Conservation (phyloP, 2,888 invertebrate species). For the Hymenopus coronatus region DNA sequence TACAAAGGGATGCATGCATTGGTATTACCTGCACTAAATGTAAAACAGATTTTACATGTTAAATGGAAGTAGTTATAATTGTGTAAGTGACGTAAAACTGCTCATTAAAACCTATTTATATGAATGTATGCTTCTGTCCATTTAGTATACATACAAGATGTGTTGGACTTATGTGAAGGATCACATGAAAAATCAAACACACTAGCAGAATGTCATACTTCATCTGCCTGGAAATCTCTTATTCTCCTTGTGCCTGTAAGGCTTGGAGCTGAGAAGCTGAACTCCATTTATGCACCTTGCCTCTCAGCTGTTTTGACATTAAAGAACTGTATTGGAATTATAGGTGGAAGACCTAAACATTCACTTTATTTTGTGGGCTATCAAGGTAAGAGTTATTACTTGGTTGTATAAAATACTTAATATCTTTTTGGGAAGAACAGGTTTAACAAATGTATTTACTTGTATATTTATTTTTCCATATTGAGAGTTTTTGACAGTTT, state of each 20-base stretch:
- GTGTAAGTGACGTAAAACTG: too few relatives aligned
- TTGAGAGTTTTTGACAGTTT: not conserved
- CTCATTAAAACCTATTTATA: too few relatives aligned
- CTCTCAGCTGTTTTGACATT: conserved; percentile 75
- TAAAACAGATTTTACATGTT: too few relatives aligned
- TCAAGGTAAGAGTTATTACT: conserved; percentile 56
- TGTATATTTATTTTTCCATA: not conserved
- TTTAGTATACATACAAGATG: conserved; percentile 72
- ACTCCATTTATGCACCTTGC: conserved; percentile 80
- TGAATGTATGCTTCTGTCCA: not conserved
- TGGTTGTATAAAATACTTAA: not conserved
- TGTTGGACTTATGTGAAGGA: conserved; percentile 62
- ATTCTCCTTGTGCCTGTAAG: conserved; percentile 82
- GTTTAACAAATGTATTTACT: not conserved
- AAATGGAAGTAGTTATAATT: too few relatives aligned
- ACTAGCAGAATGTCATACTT: conserved; percentile 35
- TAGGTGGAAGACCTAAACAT: conserved; percentile 90
- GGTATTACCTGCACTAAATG: too few relatives aligned
- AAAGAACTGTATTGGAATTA: conserved; percentile 83
- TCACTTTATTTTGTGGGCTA: conserved; percentile 91
- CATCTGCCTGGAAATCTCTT: conserved; percentile 65
- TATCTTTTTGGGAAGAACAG: not conserved
- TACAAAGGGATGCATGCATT: too few relatives aligned
- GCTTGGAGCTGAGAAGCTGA: conserved; percentile 82
- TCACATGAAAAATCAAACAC: conserved; percentile 31